Conservation (phyloP, 2,113 vertebrate species). For the Lates calcarifer region DNA sequence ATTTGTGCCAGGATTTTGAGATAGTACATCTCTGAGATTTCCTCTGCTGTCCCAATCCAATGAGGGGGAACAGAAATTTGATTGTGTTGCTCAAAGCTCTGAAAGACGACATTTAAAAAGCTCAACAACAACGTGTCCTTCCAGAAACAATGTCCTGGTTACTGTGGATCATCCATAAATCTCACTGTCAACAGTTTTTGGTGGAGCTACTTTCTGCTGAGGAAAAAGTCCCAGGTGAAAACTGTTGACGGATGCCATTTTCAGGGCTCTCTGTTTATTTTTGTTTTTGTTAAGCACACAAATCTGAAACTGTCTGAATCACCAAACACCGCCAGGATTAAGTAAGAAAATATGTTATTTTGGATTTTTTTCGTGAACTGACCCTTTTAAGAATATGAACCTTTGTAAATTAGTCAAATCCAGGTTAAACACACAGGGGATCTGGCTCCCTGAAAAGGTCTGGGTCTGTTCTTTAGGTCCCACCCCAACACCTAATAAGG, state of each 20-base stretch:
- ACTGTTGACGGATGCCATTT: background rate
- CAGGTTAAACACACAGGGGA: slow-evolving; percentile 24
- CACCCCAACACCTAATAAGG: background rate
- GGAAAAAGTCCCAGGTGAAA: background rate
- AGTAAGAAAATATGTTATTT: background rate
- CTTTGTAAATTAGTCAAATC: slow-evolving; percentile 21
- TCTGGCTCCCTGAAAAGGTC: background rate
- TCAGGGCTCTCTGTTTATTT: background rate
- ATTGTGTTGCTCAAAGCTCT: background rate
- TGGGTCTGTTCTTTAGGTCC: background rate
- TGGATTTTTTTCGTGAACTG: background rate
- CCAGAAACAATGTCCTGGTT: background rate
- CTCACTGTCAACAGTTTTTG: background rate
- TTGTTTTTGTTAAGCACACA: background rate
- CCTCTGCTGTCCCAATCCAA: background rate
- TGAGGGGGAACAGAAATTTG: background rate
- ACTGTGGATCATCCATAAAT: background rate
- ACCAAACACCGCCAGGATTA: background rate
- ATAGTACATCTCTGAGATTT: background rate
- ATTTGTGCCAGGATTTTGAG: background rate
- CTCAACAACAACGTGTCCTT: background rate
- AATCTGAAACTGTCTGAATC: background rate
- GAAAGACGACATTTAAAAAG: slow-evolving; percentile 10
- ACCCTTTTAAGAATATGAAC: background rate
- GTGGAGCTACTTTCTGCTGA: background rate